Evolutionary conservation across 1,140 invertebrate genomes (phyloP), one percentile per base, ranked within the genome.

Genomic region (Drosophila repletoides): DNA sequence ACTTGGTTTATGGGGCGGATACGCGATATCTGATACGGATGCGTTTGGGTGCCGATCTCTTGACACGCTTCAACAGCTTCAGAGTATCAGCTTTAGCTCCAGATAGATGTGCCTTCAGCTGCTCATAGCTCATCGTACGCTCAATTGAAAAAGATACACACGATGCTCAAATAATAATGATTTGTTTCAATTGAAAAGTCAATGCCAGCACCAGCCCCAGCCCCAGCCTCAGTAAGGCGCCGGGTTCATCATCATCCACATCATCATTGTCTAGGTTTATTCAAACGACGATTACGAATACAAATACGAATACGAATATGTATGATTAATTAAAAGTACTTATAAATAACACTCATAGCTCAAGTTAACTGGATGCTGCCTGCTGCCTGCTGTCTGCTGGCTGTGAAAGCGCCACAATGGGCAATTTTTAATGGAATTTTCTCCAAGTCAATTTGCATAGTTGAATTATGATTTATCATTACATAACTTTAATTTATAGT

Each of bases 181-280:
- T 86, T 84, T 84, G 81, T 84, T 84, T 84, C 80, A 84, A 84
- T 84, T 84, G 80, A 84, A 84, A 79, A 84, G 67, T 86, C 80
- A 84, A 84, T 84, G 80, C 43, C 80, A 79, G 60, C 41, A 45
- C 56, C 43, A 52, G 19, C 28, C 41, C 48, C 34, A 69, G 65
- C 36, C 51, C 40, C 24, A 67, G 60, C 69, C 74, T 51, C 34
- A 40, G 15, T n/a, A n/a, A n/a, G n/a, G n/a, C n/a, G n/a, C n/a
- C n/a, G n/a, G n/a, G n/a, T n/a, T n/a, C n/a, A n/a, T n/a, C n/a
- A n/a, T n/a, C 46, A 17, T n/a, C 46, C 17, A 10, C 61, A 46
- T 7, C 40, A 64, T 53, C 49, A 63, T 46, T 40, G 15, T 40
- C 31, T 56, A 55, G 31, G 40, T 9, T 48, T 31, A 49, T 59